Percentiles rank a stretch among this genome's conserved stretches.
Evolutionary conservation across 2,113 vertebrate species (phyloP).

Genomic region (Peucedramus taeniatus): DNA sequence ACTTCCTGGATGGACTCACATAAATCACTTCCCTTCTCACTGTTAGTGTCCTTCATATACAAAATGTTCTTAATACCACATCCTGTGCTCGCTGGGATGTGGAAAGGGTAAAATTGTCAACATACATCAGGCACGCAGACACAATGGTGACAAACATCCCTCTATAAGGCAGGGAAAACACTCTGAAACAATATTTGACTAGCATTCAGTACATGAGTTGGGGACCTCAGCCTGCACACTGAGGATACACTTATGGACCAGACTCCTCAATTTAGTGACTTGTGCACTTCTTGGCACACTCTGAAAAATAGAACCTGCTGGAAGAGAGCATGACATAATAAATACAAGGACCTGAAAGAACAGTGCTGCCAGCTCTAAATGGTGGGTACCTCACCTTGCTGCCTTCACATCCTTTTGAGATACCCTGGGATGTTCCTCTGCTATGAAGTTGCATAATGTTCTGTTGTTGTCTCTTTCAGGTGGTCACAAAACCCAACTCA

Average conservation of each 20-base stretch:
- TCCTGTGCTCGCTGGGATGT: neutral
- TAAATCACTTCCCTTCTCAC: constrained; percentile 3
- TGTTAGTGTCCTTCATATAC: neutral
- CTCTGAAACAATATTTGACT: neutral
- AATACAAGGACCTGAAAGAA: neutral
- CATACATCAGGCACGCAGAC: neutral
- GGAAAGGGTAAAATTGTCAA: constrained; percentile 24
- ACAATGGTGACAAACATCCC: neutral
- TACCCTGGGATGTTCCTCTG: neutral
- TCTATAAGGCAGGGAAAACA: neutral
- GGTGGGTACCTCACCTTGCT: neutral
- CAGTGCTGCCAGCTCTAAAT: neutral
- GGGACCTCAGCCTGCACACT: neutral
- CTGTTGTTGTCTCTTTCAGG: neutral
- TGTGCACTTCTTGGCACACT: neutral
- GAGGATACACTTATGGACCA: neutral
- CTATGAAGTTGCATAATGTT: neutral
- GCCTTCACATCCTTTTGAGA: neutral
- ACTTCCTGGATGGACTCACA: neutral
- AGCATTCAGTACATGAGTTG: neutral
- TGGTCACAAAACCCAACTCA: neutral
- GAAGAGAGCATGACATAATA: neutral
- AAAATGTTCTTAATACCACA: neutral
- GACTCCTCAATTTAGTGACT: neutral
- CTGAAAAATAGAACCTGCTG: neutral